Conservation (phyloP, 2,113 vertebrate species). For the Nannospalax galili region DNA sequence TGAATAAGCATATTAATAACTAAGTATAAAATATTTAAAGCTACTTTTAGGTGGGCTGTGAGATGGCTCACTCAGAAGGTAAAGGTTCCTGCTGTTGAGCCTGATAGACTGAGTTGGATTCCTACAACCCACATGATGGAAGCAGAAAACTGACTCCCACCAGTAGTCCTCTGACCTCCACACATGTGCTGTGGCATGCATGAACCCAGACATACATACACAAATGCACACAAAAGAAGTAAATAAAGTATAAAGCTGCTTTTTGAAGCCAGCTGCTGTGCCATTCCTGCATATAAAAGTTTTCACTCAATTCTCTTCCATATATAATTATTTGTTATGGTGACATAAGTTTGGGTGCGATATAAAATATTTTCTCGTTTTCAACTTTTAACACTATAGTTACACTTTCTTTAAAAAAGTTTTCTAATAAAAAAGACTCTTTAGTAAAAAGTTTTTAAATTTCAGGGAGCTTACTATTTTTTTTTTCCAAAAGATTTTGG, state of each 20-base stretch:
- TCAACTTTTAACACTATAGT: conserved; percentile 25
- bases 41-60: background rate
- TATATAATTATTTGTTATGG: background rate
- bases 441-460: background rate
- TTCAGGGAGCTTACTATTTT: background rate
- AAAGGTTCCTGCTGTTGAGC: background rate
- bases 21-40: conserved; percentile 10
- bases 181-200: background rate
- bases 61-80: too few species aligned
- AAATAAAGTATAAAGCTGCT: background rate
- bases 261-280: conserved; percentile 10
- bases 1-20: background rate
- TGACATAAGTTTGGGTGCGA: background rate
- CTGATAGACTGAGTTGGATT: background rate
- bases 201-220: background rate
- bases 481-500: background rate
- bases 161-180: background rate
- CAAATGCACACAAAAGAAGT: background rate
- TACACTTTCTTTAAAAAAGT: background rate
- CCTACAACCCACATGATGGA: background rate
- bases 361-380: background rate
- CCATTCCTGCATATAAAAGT: background rate
- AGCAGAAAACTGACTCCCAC: background rate
- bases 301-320: background rate
- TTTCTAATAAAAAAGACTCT: conserved; percentile 1